These are phyloP conservation scores for Gastrophryne carolinensis DNA, from an alignment of 2,797 vertebrate genomes.

Conservation along the genomic window DNA sequence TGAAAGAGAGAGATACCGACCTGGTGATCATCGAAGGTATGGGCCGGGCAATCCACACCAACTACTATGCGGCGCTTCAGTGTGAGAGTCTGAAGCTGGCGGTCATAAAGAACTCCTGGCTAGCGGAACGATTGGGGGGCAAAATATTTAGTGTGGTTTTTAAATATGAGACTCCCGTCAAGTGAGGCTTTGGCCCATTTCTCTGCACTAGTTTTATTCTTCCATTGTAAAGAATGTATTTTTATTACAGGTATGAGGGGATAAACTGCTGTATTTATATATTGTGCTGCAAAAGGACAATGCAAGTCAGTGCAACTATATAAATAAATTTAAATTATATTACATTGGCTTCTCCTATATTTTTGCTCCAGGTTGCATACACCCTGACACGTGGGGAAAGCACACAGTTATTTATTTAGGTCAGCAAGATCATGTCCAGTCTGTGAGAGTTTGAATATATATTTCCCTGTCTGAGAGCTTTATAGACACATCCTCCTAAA, in stretches of 20 bases:
- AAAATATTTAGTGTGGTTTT: conserved; percentile 97
- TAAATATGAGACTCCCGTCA: conserved; percentile 87
- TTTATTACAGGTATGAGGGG: conserved; percentile 60
- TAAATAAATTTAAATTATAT: conserved; percentile 71
- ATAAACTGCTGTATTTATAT: conserved; percentile 63
- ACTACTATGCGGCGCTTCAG: conserved; percentile 85
- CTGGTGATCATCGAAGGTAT: conserved; percentile 96
- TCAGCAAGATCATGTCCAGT: too few relatives aligned
- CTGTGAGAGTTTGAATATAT: too few relatives aligned
- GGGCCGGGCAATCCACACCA: conserved; percentile 97
- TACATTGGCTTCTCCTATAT: conserved; percentile 2
- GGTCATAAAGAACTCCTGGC: conserved; percentile 96
- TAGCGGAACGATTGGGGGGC: conserved; percentile 90
- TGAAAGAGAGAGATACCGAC: conserved; percentile 85
- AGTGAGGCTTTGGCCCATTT: conserved; percentile 53
- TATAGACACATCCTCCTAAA: too few relatives aligned
- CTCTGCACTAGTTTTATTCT: conserved; percentile 68
- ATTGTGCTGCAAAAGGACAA: conserved; percentile 61
- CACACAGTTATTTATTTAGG: too few relatives aligned
- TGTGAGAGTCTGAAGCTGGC: conserved; percentile 97
- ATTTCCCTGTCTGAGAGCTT: too few relatives aligned
- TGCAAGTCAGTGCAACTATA: conserved; percentile 59
- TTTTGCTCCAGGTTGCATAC: neutral
- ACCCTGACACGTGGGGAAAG: too few relatives aligned
- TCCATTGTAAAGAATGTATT: conserved; percentile 64